These are phyloP conservation scores for Romanogobio albipinnatus DNA, from an alignment of 2,113 vertebrate species.

Conservation along the genomic window DNA sequence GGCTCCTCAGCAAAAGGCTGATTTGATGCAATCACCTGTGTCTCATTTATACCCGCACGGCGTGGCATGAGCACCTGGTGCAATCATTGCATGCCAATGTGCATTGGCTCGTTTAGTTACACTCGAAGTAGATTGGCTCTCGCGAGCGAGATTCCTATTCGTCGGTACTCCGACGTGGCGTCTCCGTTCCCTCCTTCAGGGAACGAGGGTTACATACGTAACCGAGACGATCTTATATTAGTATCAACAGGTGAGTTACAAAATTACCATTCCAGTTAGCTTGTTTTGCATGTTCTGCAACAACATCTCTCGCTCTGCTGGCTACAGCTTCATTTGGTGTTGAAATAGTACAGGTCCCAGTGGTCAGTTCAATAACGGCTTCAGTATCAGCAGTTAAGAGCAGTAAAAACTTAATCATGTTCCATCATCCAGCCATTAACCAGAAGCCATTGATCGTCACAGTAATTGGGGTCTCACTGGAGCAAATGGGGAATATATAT, in stretches of 20 bases:
- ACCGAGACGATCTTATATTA: conserved; percentile 10
- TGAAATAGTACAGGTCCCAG: conserved; percentile 2
- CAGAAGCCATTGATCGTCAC: background rate
- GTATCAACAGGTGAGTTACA: conserved; percentile 8
- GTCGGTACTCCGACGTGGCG: too few relatives aligned
- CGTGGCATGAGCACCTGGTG: too few relatives aligned
- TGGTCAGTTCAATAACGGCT: background rate
- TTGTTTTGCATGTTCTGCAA: background rate
- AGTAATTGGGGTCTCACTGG: conserved; percentile 7
- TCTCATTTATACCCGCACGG: too few relatives aligned
- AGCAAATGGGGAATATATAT: background rate
- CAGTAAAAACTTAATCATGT: conserved; percentile 14
- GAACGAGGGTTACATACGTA: too few relatives aligned
- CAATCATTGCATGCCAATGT: too few relatives aligned
- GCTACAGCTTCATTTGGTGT: background rate
- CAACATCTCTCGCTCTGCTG: background rate
- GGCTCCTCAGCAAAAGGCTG: too few relatives aligned
- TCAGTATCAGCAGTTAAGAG: conserved; percentile 6
- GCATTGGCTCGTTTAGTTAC: too few relatives aligned
- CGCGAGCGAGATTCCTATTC: too few relatives aligned
- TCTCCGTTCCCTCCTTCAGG: too few relatives aligned
- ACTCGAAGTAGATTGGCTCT: too few relatives aligned
- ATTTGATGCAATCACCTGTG: too few relatives aligned
- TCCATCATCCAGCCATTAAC: conserved; percentile 10
- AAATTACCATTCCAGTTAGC: conserved; percentile 16